Evolutionary conservation across 2,113 vertebrate species (phyloP).

Genomic region (Phaetusa simplex): DNA sequence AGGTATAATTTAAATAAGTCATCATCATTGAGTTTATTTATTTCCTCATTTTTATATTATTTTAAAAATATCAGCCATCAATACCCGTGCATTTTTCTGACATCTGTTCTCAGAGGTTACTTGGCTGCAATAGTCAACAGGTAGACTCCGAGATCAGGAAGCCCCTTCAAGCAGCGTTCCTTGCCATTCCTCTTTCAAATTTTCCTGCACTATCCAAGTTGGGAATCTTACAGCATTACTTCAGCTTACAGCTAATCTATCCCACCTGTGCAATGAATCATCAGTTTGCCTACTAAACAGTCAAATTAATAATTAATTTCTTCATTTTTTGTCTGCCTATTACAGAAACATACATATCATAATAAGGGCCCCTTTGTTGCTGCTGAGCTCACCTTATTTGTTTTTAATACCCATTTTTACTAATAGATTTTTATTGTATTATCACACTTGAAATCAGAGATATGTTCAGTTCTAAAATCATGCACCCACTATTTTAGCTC

Average conservation of each 20-base stretch:
- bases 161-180: background rate
- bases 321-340: background rate
- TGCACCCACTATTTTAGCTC: background rate
- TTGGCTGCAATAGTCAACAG: background rate
- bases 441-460: background rate
- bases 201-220: background rate
- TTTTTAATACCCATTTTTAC: background rate
- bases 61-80: background rate
- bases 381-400: background rate
- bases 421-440: background rate
- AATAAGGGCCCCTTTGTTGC: background rate
- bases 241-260: background rate
- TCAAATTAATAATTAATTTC: background rate
- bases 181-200: background rate
- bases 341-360: background rate
- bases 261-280: background rate
- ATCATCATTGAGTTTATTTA: background rate
- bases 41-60: background rate
- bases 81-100: background rate
- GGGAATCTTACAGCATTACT: background rate
- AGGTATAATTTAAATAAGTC: background rate
- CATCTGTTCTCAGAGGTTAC: background rate
- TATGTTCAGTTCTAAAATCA: background rate
- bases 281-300: background rate
- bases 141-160: background rate